These are phyloP conservation scores for Tillus elongatus DNA, from an alignment of 2,888 invertebrate species.

Conservation along the genomic window DNA sequence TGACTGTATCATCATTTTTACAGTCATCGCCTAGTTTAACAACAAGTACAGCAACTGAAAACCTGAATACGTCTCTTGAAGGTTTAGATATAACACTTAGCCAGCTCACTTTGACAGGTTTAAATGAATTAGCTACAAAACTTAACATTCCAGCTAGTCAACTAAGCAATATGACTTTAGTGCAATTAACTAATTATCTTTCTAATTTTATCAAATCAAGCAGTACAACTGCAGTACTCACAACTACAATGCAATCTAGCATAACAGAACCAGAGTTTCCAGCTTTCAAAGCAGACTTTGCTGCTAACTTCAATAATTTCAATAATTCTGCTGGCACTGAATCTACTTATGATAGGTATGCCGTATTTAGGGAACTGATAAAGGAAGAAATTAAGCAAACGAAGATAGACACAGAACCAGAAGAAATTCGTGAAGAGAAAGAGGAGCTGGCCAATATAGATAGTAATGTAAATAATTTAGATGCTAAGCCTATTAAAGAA, in stretches of 20 bases:
- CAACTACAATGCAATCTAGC: conserved; percentile 29
- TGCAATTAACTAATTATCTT: conserved; percentile 74
- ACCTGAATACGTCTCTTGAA: conserved; percentile 35
- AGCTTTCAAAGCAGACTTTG: conserved; percentile 58
- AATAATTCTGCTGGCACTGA: conserved; percentile 23
- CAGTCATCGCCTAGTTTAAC: conserved; percentile 31
- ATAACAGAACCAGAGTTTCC: conserved; percentile 42
- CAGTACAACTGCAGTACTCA: conserved; percentile 15
- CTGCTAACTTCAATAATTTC: conserved; percentile 60
- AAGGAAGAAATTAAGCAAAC: conserved; percentile 64
- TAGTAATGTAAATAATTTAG: conserved; percentile 21
- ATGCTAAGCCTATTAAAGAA: conserved; percentile 22
- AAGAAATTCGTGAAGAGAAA: conserved; percentile 28
- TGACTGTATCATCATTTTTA: conserved; percentile 25
- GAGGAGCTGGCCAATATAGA: conserved; percentile 16
- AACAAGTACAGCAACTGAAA: conserved; percentile 31
- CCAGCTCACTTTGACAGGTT: conserved; percentile 71
- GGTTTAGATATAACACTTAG: conserved; percentile 70
- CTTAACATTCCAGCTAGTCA: conserved; percentile 68
- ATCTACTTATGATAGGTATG: conserved; percentile 67
- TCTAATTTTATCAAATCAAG: conserved; percentile 47
- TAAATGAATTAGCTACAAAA: conserved; percentile 69
- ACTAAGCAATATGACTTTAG: conserved; percentile 76
- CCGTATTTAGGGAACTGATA: conserved; percentile 74
- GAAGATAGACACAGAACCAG: conserved; percentile 35